These are phyloP conservation scores for Halocynthia roretzi DNA, from an alignment of 23 tunicate genomes.

Conservation along the genomic window DNA sequence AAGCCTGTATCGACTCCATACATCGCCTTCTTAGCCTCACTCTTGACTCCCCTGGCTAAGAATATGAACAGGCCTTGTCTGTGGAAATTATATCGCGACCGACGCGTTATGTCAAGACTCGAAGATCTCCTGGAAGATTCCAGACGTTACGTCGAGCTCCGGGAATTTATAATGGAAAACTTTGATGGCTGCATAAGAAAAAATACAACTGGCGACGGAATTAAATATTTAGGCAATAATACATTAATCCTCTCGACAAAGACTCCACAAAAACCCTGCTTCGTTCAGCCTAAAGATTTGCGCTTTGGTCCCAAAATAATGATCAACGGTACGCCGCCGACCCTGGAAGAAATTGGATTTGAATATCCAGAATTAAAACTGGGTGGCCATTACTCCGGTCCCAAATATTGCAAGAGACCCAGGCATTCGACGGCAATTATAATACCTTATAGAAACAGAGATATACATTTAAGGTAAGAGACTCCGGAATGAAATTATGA, in stretches of 20 bases:
- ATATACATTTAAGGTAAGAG: slow-evolving; percentile 47
- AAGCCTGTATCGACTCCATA: not conserved
- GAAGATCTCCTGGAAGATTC: slow-evolving; percentile 2
- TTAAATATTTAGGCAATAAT: not conserved
- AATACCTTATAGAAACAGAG: slow-evolving; percentile 63
- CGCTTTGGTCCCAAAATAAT: not conserved
- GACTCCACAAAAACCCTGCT: not conserved
- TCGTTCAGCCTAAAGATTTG: not conserved
- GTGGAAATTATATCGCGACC: slow-evolving; percentile 13
- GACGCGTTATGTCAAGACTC: slow-evolving; percentile 15
- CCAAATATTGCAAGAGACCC: slow-evolving; percentile 39
- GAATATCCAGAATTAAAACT: slow-evolving; percentile 21
- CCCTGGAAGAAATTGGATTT: slow-evolving; percentile 30
- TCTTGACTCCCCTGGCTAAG: slow-evolving; percentile 10
- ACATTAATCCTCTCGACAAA: too few relatives aligned
- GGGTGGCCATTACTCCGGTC: slow-evolving; percentile 62
- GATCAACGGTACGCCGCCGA: slow-evolving; percentile 22
- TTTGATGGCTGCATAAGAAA: not conserved
- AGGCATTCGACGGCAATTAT: slow-evolving; percentile 55
- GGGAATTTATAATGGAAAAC: not conserved
- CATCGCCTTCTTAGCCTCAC: slow-evolving; percentile 25
- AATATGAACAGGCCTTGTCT: slow-evolving; percentile 16
- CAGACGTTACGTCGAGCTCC: not conserved
- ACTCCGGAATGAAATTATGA: not conserved
- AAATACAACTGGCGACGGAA: not conserved